A percentile compares a stretch with the other conserved stretches of the same genome.
phyloP scores from a whole-genome alignment of 1,140 invertebrate genomes.

The Conus betulinus region DNA sequence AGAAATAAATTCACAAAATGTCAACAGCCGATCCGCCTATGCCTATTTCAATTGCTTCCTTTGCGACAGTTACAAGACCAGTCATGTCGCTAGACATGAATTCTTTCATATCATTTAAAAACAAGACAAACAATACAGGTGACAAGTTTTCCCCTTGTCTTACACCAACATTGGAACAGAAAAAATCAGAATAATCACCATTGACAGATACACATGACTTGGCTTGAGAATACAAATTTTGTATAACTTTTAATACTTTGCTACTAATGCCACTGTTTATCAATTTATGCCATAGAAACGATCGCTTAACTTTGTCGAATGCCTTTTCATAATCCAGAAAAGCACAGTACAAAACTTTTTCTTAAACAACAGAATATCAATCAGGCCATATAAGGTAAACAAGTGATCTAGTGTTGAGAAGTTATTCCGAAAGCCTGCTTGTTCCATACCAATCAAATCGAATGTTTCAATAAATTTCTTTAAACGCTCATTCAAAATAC shows the following conservation, averaged over 20 bases:
- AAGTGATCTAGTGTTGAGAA: not conserved
- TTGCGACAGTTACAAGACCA: not conserved
- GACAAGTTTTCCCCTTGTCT: conserved; percentile 9
- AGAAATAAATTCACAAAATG: not conserved
- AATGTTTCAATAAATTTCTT: not conserved
- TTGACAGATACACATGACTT: not conserved
- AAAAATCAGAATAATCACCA: not conserved
- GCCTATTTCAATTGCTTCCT: not conserved
- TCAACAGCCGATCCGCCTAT: not conserved
- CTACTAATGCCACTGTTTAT: not conserved
- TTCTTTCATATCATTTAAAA: conserved; percentile 5
- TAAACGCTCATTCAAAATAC: conserved; percentile 3
- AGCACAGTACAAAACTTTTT: not conserved
- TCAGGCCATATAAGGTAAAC: not conserved
- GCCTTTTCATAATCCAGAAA: conserved; percentile 1
- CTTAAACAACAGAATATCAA: conserved; percentile 8
- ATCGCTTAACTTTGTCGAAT: not conserved
- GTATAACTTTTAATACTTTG: not conserved
- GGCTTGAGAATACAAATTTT: not conserved
- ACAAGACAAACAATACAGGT: not conserved
- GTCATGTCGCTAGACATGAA: not conserved
- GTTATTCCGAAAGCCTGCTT: not conserved
- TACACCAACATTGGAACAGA: conserved; percentile 11
- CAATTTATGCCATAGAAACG: not conserved
- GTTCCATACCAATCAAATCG: not conserved